Percentiles rank a stretch among this genome's conserved stretches.
Conservation (phyloP, 2,888 invertebrate genomes). For the Lasiommata megera region DNA sequence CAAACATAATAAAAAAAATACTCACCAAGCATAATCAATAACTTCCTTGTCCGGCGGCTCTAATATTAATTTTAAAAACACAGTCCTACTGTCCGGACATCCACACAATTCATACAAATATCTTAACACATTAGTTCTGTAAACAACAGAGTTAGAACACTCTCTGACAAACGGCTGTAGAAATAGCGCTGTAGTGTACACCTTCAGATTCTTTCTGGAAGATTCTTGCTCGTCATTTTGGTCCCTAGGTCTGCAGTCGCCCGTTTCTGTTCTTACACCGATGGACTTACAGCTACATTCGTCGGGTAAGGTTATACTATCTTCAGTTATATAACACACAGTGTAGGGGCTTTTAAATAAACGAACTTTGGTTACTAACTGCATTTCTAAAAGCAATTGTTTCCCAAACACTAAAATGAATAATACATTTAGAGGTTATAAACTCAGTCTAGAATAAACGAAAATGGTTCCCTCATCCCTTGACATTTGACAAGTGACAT, state of each 20-base stretch:
- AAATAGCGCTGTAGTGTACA: constrained; percentile 53
- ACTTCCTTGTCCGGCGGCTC: constrained; percentile 82
- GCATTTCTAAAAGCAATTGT: constrained; percentile 44
- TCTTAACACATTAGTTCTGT: constrained; percentile 53
- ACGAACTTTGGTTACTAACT: constrained; percentile 53
- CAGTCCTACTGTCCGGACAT: constrained; percentile 45
- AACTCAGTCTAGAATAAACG: too few species aligned
- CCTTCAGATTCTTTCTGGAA: constrained; percentile 41
- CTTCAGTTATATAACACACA: constrained; percentile 54
- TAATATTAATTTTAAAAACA: constrained; percentile 72
- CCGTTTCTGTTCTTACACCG: constrained; percentile 44
- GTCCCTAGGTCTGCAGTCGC: constrained; percentile 38
- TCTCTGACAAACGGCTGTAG: constrained; percentile 61
- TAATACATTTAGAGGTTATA: not conserved
- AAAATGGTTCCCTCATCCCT: too few species aligned
- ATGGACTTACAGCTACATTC: constrained; percentile 48
- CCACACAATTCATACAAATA: constrained; percentile 50
- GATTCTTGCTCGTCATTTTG: constrained; percentile 38
- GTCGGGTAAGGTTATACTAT: constrained; percentile 48
- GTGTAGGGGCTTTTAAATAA: constrained; percentile 57
- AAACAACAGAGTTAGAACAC: constrained; percentile 55
- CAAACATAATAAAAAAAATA: constrained; percentile 10
- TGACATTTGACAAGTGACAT: too few species aligned
- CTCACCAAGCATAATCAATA: constrained; percentile 87
- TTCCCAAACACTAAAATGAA: not conserved